Percentiles rank a stretch among this genome's conserved stretches.
phyloP scores from a whole-genome alignment of 1,140 invertebrate genomes.

The Philotrypesis tridentata region DNA sequence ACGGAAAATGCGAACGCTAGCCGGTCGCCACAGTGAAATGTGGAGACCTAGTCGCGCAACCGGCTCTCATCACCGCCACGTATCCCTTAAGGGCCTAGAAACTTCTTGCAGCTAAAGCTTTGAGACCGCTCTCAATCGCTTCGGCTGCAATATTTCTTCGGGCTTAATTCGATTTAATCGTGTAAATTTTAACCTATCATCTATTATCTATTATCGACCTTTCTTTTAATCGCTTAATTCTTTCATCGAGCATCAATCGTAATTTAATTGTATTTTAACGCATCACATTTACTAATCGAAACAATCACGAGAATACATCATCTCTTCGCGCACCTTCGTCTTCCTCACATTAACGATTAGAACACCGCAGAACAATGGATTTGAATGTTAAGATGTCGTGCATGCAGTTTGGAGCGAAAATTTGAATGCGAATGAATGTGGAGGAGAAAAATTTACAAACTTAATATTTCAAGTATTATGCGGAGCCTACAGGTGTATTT shows the following conservation, averaged over 20 bases:
- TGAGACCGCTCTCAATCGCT: no score
- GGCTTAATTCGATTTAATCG: slow-evolving; percentile 26
- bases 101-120: not conserved
- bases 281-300: not conserved
- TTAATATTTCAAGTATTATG: slow-evolving; percentile 49
- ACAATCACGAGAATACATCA: slow-evolving; percentile 8
- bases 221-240: not conserved
- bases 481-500: slow-evolving; percentile 47
- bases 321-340: slow-evolving; percentile 25
- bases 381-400: not conserved
- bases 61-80: slow-evolving; percentile 69
- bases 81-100: slow-evolving; percentile 42
- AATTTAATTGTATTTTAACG: slow-evolving; percentile 17
- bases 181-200: slow-evolving; percentile 20
- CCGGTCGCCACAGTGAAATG: slow-evolving; percentile 1
- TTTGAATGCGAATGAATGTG: not conserved
- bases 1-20: slow-evolving; percentile 22
- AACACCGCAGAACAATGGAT: slow-evolving; percentile 2
- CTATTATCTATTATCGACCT: slow-evolving; percentile 6
- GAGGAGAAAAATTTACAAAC: not conserved
- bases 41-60: slow-evolving; percentile 66
- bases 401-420: not conserved
- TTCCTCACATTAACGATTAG: slow-evolving; percentile 21
- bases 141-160: not conserved
- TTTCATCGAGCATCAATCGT: not conserved